Base-by-base conservation (phyloP, 2,888 invertebrate species). In the Agrotis segetum region DNA sequence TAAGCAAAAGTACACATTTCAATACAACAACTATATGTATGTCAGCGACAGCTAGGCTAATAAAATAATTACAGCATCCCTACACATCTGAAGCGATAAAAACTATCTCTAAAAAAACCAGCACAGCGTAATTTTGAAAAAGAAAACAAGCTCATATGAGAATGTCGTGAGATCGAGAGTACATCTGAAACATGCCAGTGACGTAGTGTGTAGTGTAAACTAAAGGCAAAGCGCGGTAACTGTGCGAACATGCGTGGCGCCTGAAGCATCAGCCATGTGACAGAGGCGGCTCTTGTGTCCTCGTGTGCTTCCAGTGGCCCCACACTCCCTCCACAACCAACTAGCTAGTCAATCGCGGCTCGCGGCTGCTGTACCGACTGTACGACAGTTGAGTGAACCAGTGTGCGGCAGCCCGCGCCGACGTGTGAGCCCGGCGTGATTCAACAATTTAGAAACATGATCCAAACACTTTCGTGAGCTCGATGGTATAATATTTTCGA, bases 281-380 rank as follows among this genome's bases (percentile, higher is more conserved):
- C 87, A 81, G 92, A 90, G 92, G 91, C 90, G 88, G 93, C 90
- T 85, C 89, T 89, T 77, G 91, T 91, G 92, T 89, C 93, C 93
- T 92, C 92, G 92, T 92, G 96, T 96, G 96, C 96, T 96, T 95
- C 96, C 96, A 96, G 96, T 94, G 93, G 92, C 93, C 93, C 89
- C 85, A 77, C 74, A 67, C 86, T 73, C 74, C 67, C 81, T 73
- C 78, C 73, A 72, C 77, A 74, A 80, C 77, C 65, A 73, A 76
- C 76, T 72, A 73, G 66, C 76, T 66, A 75, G 47, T 65, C 47
- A 52, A 58, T 70, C 61, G 60, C 52, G 67, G 63, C 66, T 56
- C 60, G 81, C 46, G 34, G 75, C 77, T 65, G 60, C n/a, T 59
- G 66, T 52, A 34, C 71, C 68, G 74, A 56, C 62, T 19, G 49